phyloP scores from a whole-genome alignment of 2,113 vertebrate species.

The Vanacampus margaritifer region DNA sequence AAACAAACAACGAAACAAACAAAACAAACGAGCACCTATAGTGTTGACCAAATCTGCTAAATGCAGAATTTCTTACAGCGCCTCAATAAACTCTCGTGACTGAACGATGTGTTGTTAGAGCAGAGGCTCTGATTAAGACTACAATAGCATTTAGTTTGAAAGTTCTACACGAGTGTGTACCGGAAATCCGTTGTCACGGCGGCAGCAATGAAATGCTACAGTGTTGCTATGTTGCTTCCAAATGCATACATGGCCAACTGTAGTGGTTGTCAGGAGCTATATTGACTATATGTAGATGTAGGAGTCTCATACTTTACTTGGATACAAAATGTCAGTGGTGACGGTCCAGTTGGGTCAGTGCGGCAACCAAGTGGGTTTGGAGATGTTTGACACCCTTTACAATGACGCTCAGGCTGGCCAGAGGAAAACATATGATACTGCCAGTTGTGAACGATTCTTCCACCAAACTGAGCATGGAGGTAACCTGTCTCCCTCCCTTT shows the following conservation, averaged over 20 bases:
- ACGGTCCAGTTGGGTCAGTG: conserved; percentile 94
- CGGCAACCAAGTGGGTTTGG: conserved; percentile 89
- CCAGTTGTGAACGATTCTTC: conserved; percentile 85
- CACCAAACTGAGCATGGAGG: conserved; percentile 38
- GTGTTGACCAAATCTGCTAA: too few relatives aligned
- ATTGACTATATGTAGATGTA: not conserved
- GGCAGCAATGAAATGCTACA: not conserved
- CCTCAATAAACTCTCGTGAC: too few relatives aligned
- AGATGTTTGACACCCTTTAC: conserved; percentile 80
- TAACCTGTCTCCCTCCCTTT: not conserved
- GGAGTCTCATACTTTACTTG: not conserved
- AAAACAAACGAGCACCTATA: too few relatives aligned
- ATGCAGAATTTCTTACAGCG: too few relatives aligned
- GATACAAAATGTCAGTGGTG: conserved; percentile 81
- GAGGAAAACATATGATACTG: conserved; percentile 68
- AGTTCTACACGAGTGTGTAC: not conserved
- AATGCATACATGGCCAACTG: not conserved
- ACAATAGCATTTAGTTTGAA: not conserved
- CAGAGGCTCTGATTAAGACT: not conserved
- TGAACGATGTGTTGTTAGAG: too few relatives aligned
- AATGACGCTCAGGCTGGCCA: conserved; percentile 70
- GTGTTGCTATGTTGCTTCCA: not conserved
- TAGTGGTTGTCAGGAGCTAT: not conserved
- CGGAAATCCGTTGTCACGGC: not conserved
- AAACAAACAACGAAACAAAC: too few relatives aligned